These are phyloP conservation scores for Alloscopus bannaensis DNA, from an alignment of 2,888 invertebrate species.

Conservation along the genomic window DNA sequence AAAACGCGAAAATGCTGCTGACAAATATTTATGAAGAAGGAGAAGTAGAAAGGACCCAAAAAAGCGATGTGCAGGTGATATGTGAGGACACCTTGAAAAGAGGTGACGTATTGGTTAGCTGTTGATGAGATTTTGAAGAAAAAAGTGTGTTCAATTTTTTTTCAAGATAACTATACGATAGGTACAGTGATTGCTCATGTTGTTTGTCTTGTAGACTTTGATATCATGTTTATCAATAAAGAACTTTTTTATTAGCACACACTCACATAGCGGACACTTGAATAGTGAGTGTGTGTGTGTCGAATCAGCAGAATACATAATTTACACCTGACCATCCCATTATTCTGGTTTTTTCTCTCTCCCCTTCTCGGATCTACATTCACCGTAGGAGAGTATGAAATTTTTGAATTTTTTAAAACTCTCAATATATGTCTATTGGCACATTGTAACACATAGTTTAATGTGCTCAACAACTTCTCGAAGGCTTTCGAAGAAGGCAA, in stretches of 20 bases:
- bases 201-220: conserved; percentile 19
- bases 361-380: no score
- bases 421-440: not conserved
- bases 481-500: not conserved
- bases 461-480: not conserved
- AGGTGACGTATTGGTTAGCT: no score
- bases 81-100: no score
- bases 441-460: not conserved
- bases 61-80: no score
- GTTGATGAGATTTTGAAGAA: no score
- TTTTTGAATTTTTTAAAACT: no score
- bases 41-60: no score
- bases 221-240: conserved; percentile 49
- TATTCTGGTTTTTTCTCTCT: conserved; percentile 67
- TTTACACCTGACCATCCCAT: conserved; percentile 61
- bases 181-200: conserved; percentile 13
- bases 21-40: conserved; percentile 54
- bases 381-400: no score
- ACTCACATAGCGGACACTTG: conserved; percentile 36
- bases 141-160: no score
- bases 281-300: conserved; percentile 48
- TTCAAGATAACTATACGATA: no score
- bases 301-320: conserved; percentile 60
- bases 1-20: conserved; percentile 30
- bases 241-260: conserved; percentile 11